These are phyloP conservation scores for Acanthornis magna DNA, from an alignment of 2,797 vertebrate genomes.

Conservation along the genomic window DNA sequence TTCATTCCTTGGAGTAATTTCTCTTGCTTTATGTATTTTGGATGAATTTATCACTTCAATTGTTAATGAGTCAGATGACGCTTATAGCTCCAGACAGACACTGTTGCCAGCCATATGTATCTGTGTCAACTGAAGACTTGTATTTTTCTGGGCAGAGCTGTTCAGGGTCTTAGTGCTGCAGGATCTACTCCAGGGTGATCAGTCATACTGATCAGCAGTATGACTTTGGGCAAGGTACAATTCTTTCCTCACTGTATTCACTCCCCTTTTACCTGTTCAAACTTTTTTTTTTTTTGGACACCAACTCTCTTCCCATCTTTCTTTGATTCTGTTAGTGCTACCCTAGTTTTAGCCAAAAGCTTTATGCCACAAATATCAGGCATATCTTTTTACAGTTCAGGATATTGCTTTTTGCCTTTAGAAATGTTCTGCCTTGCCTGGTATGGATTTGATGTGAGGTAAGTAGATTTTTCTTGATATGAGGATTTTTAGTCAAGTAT, in stretches of 20 bases:
- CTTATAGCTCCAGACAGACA: not conserved
- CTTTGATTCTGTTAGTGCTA: not conserved
- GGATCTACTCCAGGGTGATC: not conserved
- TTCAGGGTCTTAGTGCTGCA: not conserved
- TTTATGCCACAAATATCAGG: not conserved
- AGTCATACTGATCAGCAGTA: not conserved
- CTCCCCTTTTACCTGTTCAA: not conserved
- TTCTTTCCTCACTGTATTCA: not conserved
- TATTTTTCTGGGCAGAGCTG: not conserved
- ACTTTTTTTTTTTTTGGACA: not conserved
- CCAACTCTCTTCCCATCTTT: not conserved
- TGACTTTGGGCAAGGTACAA: not conserved
- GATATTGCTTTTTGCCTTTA: not conserved
- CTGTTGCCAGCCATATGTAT: fast-evolving
- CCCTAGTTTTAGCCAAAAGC: not conserved
- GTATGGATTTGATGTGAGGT: not conserved
- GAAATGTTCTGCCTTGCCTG: not conserved
- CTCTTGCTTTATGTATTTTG: not conserved
- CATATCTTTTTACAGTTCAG: not conserved
- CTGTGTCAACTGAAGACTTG: not conserved
- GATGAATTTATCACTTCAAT: not conserved
- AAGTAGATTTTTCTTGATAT: not conserved
- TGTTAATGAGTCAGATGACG: not conserved
- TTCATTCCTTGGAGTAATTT: not conserved
- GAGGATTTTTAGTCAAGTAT: not conserved